phyloP scores from a whole-genome alignment of 2,888 invertebrate genomes.

The Sacculina carcini region DNA sequence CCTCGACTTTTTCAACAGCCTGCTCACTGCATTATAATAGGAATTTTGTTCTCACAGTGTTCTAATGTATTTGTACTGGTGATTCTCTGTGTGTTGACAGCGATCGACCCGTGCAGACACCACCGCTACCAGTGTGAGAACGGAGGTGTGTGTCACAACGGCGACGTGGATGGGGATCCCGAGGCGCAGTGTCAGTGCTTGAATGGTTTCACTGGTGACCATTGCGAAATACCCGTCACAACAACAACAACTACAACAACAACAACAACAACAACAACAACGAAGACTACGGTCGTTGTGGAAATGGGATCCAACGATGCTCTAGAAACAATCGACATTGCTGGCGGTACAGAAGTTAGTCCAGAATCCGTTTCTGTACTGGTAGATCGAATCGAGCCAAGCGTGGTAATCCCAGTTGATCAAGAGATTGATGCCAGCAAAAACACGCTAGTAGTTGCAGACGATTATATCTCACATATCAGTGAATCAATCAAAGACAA shows the following conservation, averaged over 20 bases:
- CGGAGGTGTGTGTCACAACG: slow-evolving; percentile 19
- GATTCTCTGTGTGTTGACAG: slow-evolving; percentile 18
- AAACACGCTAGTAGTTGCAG: too few species aligned
- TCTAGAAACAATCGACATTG: too few species aligned
- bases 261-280: not conserved
- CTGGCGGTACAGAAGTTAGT: too few species aligned
- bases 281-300: too few species aligned
- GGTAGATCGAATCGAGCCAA: too few species aligned
- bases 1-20: too few species aligned
- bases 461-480: too few species aligned
- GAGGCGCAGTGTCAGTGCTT: slow-evolving; percentile 47
- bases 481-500: too few species aligned
- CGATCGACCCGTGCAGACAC: slow-evolving; percentile 16
- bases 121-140: slow-evolving; percentile 18
- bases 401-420: too few species aligned
- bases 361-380: too few species aligned
- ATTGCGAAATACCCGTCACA: slow-evolving; percentile 32
- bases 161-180: slow-evolving; percentile 18
- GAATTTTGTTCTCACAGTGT: not conserved
- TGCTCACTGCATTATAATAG: not conserved
- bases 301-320: too few species aligned
- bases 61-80: not conserved
- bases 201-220: slow-evolving; percentile 42
- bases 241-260: not conserved
- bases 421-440: too few species aligned